Conservation (phyloP, 2,888 invertebrate genomes). For the Cepaea hortensis region DNA sequence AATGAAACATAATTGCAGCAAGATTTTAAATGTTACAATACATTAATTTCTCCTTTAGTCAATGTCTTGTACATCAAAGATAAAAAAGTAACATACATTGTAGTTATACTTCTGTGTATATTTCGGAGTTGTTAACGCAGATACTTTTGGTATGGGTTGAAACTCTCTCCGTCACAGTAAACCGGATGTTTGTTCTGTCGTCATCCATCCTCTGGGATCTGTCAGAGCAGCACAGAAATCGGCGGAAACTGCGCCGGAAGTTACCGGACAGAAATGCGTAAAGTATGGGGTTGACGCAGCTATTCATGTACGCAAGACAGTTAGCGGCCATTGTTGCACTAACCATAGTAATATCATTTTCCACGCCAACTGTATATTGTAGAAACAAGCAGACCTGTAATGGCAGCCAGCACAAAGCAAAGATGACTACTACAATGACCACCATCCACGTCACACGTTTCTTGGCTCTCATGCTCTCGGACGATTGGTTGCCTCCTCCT, state of each 20-base stretch:
- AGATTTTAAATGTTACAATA: no score
- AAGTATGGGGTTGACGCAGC: constrained; percentile 94
- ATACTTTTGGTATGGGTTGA: constrained; percentile 30
- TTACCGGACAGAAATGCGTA: constrained; percentile 92
- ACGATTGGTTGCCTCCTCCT: constrained; percentile 83
- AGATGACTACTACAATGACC: constrained; percentile 91
- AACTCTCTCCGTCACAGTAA: constrained; percentile 47
- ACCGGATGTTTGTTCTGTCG: constrained; percentile 48
- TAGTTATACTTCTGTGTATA: constrained; percentile 41
- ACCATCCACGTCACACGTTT: constrained; percentile 93
- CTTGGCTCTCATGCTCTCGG: constrained; percentile 88
- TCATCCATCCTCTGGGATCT: background rate
- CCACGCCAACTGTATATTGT: constrained; percentile 85
- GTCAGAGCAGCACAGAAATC: background rate
- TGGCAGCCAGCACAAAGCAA: constrained; percentile 85
- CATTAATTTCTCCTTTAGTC: no score
- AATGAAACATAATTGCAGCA: no score
- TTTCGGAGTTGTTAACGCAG: constrained; percentile 44
- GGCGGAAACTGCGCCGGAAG: background rate
- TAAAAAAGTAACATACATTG: constrained; percentile 58
- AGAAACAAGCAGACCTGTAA: constrained; percentile 85
- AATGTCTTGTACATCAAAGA: constrained; percentile 88
- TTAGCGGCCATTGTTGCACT: constrained; percentile 73
- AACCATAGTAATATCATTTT: constrained; percentile 80
- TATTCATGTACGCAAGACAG: constrained; percentile 89